Base-by-base conservation (phyloP, 2,888 invertebrate species). In the Acrocera orbiculus region DNA sequence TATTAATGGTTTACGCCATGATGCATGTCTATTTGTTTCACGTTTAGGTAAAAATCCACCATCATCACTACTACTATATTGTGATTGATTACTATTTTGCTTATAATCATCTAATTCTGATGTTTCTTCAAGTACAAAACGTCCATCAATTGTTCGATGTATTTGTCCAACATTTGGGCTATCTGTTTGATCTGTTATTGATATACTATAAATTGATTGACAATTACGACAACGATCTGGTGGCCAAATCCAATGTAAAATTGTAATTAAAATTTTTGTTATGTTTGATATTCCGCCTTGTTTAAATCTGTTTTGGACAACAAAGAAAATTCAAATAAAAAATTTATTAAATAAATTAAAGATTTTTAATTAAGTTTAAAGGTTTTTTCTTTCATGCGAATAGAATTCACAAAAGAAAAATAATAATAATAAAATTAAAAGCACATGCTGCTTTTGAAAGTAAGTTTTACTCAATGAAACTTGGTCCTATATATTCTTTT, bases 201-300 rank as follows among this genome's bases (percentile, higher is more conserved):
- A 51, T 28, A 55, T 52, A 40, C 56, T 56, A 44, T 61, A 61
- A 40, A 61, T 58, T 42, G 61, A 60, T 35, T 59, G 60, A 42
- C 65, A 66, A 42, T 65, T 64, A 43, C 62, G 64, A 50, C 76
- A 77, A 40, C 77, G 73, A 55, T 76, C 73, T 52, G 71, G 67
- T 52, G 76, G 77, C 76, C 76, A 77, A 54, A 77, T 70, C 76
- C 77, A 77, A 61, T 76, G 78, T 47, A 70, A 59, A 49, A 73
- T 65, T 59, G 73, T 69, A 44, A 70, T 66, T 48, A 75, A 64
- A 48, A 76, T 70, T 63, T 71, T 78, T 46, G 56, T 56, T 73
- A 85, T 65, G 83, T 83, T 78, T 80, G 85, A 80, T 85, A 85
- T 76, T 85, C 85, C 71, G 82, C 82, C 73, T 78, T 81, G 76